A percentile compares a stretch with the other conserved stretches of the same genome.
Evolutionary conservation across 2,113 vertebrate species (phyloP).

Genomic region (Macaca fascicularis): T2T-MFA8v1.1 NC_088377.1:48837001-48837500

Average conservation of each 20-base stretch:
- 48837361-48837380: background rate
- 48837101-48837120: conserved; percentile 47
- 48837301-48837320: background rate
- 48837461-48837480: background rate
- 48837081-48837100: conserved; percentile 67
- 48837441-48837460: background rate
- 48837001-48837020: conserved; percentile 12
- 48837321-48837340: background rate
- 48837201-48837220: background rate
- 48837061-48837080: background rate
- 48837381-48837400: background rate
- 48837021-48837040: conserved; percentile 47
- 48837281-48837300: background rate
- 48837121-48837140: conserved; percentile 73
- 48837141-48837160: conserved; percentile 78
- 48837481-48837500: background rate
- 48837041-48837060: conserved; percentile 26
- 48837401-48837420: background rate
- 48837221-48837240: background rate
- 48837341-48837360: background rate
- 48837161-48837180: conserved; percentile 78
- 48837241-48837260: background rate
- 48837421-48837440: background rate
- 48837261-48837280: background rate
- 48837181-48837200: conserved; percentile 53